Evolutionary conservation across 1,140 invertebrate species (phyloP).

Genomic region (Scaptomyza montana): DNA sequence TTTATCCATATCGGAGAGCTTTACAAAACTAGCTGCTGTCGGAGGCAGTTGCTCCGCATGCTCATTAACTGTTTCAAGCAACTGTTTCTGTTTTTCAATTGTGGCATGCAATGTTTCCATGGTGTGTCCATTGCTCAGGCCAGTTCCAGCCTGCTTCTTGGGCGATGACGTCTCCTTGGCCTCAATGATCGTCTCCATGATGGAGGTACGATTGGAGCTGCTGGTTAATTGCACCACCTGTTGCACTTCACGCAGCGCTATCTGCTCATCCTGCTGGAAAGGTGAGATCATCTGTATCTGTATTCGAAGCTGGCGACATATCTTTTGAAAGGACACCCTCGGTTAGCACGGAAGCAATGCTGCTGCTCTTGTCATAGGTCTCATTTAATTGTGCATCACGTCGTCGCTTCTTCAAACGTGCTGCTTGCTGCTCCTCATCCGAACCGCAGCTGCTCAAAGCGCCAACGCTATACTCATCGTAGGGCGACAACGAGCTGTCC

Average conservation of each 20-base stretch:
- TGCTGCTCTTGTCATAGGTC: slow-evolving; percentile 83
- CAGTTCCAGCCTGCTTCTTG: slow-evolving; percentile 58
- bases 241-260: slow-evolving; percentile 62
- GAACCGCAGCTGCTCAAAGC: slow-evolving; percentile 72
- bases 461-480: slow-evolving; percentile 74
- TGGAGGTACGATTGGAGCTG: slow-evolving; percentile 65
- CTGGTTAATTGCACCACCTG: slow-evolving; percentile 46
- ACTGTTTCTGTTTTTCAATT: slow-evolving; percentile 82
- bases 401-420: slow-evolving; percentile 65
- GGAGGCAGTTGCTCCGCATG: slow-evolving; percentile 48
- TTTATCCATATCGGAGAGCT: slow-evolving; percentile 86
- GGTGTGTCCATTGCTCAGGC: slow-evolving; percentile 61
- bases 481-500: slow-evolving; percentile 76
- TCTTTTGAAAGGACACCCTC: slow-evolving; percentile 82
- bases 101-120: slow-evolving; percentile 83
- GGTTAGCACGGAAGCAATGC: slow-evolving; percentile 70
- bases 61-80: slow-evolving; percentile 81
- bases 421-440: slow-evolving; percentile 61
- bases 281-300: slow-evolving; percentile 82
- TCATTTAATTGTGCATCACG: slow-evolving; percentile 80
- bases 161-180: slow-evolving; percentile 81
- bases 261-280: slow-evolving; percentile 83
- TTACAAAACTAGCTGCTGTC: slow-evolving; percentile 83
- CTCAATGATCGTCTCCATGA: slow-evolving; percentile 83
- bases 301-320: slow-evolving; percentile 74